A percentile compares a stretch with the other conserved stretches of the same genome.
These are phyloP conservation scores for Ctenochaetus hawaiiensis DNA, from an alignment of 2,797 vertebrate species.

Conservation along the genomic window DNA sequence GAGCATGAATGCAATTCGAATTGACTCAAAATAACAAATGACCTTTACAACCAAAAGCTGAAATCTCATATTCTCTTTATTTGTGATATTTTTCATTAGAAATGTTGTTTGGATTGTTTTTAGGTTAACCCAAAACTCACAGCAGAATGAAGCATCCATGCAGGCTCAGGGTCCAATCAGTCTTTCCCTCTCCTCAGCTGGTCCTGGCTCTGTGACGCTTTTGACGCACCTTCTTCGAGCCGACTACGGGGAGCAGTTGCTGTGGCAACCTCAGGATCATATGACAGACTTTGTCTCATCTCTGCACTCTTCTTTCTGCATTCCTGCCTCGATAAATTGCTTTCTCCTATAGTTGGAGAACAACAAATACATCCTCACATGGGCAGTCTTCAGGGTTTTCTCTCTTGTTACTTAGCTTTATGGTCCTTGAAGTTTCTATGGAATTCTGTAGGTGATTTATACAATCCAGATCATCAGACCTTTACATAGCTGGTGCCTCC, in stretches of 20 bases:
- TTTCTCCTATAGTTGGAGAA: constrained; percentile 6
- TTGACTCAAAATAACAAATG: not conserved
- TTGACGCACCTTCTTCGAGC: constrained; percentile 58
- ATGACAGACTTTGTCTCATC: constrained; percentile 68
- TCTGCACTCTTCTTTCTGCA: constrained; percentile 38
- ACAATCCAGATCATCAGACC: constrained; percentile 3
- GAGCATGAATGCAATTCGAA: constrained; percentile 1
- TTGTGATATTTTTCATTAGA: not conserved
- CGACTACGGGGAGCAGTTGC: constrained; percentile 72
- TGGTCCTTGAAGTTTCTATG: constrained; percentile 14
- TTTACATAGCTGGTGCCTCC: not conserved
- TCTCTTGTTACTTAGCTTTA: not conserved
- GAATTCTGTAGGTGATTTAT: not conserved
- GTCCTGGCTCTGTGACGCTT: constrained; percentile 36
- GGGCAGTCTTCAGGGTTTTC: not conserved
- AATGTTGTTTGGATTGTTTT: not conserved
- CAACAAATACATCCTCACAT: not conserved
- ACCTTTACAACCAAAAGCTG: not conserved
- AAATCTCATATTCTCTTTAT: not conserved
- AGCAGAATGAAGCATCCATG: not conserved
- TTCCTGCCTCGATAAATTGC: constrained; percentile 1
- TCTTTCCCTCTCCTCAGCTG: constrained; percentile 15
- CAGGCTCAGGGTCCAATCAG: not conserved
- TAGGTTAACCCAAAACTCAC: not conserved
- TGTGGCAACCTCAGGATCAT: constrained; percentile 78